Conservation (phyloP, 2,113 vertebrate genomes). For the Cyanistes caeruleus region DNA sequence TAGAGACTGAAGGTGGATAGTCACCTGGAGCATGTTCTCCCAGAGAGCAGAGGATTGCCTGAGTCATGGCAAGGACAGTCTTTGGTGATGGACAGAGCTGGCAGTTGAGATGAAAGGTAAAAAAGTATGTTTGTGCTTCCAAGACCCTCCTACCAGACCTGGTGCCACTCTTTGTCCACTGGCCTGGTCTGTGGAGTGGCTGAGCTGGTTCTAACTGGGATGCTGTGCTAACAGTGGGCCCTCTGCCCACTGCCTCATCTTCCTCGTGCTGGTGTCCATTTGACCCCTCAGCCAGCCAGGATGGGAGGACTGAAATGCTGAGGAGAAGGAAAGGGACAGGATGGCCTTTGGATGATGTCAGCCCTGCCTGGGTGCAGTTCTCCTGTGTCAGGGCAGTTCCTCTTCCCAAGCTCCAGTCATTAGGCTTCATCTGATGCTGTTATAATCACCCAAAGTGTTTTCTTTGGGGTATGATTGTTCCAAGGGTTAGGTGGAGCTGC, state of each 20-base stretch:
- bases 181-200: not conserved
- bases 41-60: not conserved
- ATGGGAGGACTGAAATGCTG: not conserved
- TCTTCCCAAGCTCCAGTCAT: not conserved
- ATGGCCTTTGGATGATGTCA: not conserved
- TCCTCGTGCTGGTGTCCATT: not conserved
- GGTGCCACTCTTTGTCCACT: not conserved
- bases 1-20: not conserved
- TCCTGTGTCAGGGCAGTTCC: not conserved
- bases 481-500: not conserved
- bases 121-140: not conserved
- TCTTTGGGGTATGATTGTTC: not conserved
- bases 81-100: not conserved
- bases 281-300: not conserved
- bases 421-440: not conserved
- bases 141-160: not conserved
- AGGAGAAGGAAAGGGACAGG: not conserved
- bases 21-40: not conserved
- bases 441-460: not conserved
- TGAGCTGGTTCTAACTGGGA: not conserved
- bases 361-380: not conserved
- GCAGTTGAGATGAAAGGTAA: not conserved
- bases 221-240: not conserved
- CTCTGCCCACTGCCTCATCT: not conserved
- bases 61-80: not conserved